A percentile compares a stretch with the other conserved stretches of the same genome.
Conservation (phyloP, 2,888 invertebrate species). For the Cerastis leucographa region DNA sequence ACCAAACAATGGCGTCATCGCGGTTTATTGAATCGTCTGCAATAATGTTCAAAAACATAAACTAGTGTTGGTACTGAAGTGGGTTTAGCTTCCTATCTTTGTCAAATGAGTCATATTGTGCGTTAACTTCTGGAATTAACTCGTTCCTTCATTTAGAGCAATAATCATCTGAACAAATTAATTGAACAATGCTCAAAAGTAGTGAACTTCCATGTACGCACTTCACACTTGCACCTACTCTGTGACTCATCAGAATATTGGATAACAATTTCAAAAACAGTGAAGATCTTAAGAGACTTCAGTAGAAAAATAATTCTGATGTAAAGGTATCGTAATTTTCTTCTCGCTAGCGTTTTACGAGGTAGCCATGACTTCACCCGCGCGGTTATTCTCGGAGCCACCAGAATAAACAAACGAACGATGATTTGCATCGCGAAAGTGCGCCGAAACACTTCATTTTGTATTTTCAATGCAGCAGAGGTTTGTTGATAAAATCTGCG, state of each 20-base stretch:
- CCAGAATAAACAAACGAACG: slow-evolving; percentile 70
- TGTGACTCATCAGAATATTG: neutral
- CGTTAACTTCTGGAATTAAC: slow-evolving; percentile 41
- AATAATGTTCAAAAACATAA: slow-evolving; percentile 38
- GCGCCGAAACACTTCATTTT: slow-evolving; percentile 39
- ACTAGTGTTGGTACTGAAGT: slow-evolving; percentile 29
- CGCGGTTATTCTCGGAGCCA: slow-evolving; percentile 73
- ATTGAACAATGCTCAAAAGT: slow-evolving; percentile 38
- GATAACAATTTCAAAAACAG: neutral
- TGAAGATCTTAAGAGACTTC: neutral
- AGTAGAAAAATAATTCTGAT: slow-evolving; percentile 27
- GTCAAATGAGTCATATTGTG: slow-evolving; percentile 46
- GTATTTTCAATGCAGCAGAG: slow-evolving; percentile 43
- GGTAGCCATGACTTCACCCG: slow-evolving; percentile 73
- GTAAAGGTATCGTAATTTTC: slow-evolving; percentile 56
- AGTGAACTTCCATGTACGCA: neutral
- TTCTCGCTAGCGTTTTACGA: slow-evolving; percentile 66
- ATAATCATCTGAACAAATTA: slow-evolving; percentile 28
- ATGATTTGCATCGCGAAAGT: slow-evolving; percentile 59
- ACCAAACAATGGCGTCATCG: slow-evolving; percentile 62
- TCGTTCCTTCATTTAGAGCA: slow-evolving; percentile 49
- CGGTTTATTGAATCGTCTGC: slow-evolving; percentile 53
- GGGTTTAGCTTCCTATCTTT: slow-evolving; percentile 49
- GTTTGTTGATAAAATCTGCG: slow-evolving; percentile 41
- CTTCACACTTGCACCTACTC: neutral